Evolutionary conservation across 2,888 invertebrate species (phyloP).

Genomic region (Carabus problematicus): DNA sequence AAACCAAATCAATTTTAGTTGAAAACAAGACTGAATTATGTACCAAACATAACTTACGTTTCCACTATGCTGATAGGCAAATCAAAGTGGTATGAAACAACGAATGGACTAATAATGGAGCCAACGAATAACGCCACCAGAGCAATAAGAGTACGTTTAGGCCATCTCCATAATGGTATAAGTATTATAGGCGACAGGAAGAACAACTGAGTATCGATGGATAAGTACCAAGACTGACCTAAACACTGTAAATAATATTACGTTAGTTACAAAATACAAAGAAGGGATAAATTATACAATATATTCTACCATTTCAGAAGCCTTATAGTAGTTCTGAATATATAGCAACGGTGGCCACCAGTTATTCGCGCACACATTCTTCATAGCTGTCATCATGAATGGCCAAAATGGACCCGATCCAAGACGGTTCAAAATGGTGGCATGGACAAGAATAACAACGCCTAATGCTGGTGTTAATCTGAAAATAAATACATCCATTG

Average conservation of each 20-base stretch:
- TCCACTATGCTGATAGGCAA: conserved; percentile 1
- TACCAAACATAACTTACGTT: not conserved
- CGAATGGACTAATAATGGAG: not conserved
- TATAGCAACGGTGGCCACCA: conserved; percentile 59
- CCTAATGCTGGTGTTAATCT: conserved; percentile 61
- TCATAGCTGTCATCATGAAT: conserved; percentile 23
- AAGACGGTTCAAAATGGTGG: conserved; percentile 57
- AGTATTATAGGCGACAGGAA: conserved; percentile 44
- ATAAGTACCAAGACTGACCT: conserved; percentile 44
- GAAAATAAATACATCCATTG: not conserved
- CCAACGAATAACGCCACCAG: not conserved
- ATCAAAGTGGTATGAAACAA: conserved; percentile 1
- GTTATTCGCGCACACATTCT: conserved; percentile 50
- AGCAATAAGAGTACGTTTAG: conserved; percentile 38
- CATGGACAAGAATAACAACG: conserved; percentile 56
- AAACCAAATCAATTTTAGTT: not conserved
- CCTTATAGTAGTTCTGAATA: conserved; percentile 52
- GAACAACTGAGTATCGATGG: conserved; percentile 45
- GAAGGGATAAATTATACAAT: too few species aligned
- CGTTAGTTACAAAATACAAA: too few species aligned
- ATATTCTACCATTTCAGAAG: too few species aligned
- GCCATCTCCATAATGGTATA: conserved; percentile 45
- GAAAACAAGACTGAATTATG: not conserved
- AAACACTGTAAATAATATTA: conserved; percentile 49
- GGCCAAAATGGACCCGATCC: conserved; percentile 61